phyloP scores from a whole-genome alignment of 2,888 invertebrate species.

The Yponomeuta cagnagella region DNA sequence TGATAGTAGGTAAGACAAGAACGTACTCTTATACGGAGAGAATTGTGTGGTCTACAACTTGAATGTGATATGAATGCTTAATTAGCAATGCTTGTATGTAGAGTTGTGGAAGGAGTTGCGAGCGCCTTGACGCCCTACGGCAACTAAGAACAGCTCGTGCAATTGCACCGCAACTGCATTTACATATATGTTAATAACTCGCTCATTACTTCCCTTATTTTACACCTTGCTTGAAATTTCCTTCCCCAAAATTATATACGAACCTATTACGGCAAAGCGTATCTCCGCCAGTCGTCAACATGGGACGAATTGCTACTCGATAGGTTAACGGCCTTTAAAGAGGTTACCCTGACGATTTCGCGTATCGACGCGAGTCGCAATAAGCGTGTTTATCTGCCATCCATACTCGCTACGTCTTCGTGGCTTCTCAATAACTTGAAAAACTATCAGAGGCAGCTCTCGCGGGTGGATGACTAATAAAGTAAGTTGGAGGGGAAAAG shows the following conservation, averaged over 20 bases:
- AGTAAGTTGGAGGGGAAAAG: slow-evolving; percentile 74
- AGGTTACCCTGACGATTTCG: neutral
- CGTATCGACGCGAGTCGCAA: slow-evolving; percentile 12
- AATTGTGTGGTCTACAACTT: neutral
- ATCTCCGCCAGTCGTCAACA: neutral
- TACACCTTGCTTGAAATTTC: slow-evolving; percentile 23
- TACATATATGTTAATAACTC: slow-evolving; percentile 49
- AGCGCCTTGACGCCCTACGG: slow-evolving; percentile 26
- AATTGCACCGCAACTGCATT: slow-evolving; percentile 42
- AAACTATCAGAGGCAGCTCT: slow-evolving; percentile 61
- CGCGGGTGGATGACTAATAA: slow-evolving; percentile 68
- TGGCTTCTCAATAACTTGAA: slow-evolving; percentile 65
- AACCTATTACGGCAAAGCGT: neutral
- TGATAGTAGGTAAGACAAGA: neutral
- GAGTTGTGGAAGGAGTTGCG: slow-evolving; percentile 22
- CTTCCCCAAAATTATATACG: neutral
- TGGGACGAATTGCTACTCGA: neutral
- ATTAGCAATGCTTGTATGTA: slow-evolving; percentile 30
- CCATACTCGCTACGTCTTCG: slow-evolving; percentile 36
- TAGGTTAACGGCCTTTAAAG: neutral
- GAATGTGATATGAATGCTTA: slow-evolving; percentile 32
- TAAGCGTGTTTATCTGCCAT: slow-evolving; percentile 18
- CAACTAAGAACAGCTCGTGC: slow-evolving; percentile 26
- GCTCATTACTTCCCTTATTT: slow-evolving; percentile 40
- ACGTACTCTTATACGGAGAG: neutral